phyloP scores from a whole-genome alignment of 2,797 vertebrate species.

The Parambassis ranga region DNA sequence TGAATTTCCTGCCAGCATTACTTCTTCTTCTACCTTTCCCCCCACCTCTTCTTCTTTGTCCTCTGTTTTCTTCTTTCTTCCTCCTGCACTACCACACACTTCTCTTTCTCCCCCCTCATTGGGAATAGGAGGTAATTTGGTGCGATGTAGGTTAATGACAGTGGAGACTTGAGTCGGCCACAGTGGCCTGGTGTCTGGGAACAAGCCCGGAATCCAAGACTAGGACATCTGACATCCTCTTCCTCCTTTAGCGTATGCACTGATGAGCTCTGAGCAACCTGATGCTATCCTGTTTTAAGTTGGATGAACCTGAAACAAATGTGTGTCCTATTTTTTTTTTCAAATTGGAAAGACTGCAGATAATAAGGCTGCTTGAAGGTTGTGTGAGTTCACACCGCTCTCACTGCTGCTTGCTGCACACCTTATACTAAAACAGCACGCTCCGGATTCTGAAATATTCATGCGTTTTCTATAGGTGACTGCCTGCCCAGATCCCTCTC shows the following conservation, averaged over 20 bases:
- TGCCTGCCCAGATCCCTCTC: constrained; percentile 8
- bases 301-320: constrained; percentile 5
- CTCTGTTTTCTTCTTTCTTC: constrained; percentile 27
- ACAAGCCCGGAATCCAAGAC: constrained; percentile 59
- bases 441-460: constrained; percentile 14
- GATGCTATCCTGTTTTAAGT: constrained; percentile 31
- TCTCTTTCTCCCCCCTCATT: constrained; percentile 34
- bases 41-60: constrained; percentile 19
- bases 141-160: constrained; percentile 78
- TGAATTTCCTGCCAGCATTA: constrained; percentile 20
- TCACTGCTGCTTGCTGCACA: constrained; percentile 1
- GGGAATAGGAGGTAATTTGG: constrained; percentile 72
- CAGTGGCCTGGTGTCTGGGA: constrained; percentile 64
- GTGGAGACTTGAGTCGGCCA: constrained; percentile 60
- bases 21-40: constrained; percentile 1
- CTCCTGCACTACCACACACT: constrained; percentile 11
- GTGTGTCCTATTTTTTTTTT: constrained; percentile 18
- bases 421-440: background rate
- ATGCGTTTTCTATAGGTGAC: constrained; percentile 29
- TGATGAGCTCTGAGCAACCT: constrained; percentile 41
- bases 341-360: background rate
- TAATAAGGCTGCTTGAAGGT: background rate
- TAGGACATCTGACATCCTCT: constrained; percentile 62
- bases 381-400: background rate
- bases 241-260: constrained; percentile 17